Evolutionary conservation across 2,113 vertebrate species (phyloP), one percentile per base, ranked within the genome.

Genomic region (Blennius ocellaris): DNA sequence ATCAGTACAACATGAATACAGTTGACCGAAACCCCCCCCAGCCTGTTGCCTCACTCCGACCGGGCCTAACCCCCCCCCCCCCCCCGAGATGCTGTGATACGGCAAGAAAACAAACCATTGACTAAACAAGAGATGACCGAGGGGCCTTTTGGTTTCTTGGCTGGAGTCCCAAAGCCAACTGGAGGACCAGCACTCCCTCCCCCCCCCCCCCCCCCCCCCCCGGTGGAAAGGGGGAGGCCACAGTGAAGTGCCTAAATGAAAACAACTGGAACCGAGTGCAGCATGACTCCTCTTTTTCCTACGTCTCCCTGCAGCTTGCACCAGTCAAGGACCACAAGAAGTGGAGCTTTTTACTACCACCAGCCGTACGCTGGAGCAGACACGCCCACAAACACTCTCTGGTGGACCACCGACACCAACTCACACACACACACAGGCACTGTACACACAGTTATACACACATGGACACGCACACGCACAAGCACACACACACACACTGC

Each of bases 261-360:
- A 94, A 91, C 90, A 92, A 93, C 89, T 93, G 87, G 58, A 69
- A 69, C 81, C 84, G 51, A 73, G 78, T 78, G 74, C 71, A 73
- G 70, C 39, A 83, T 87, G 76, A 82, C 62, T 79, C 48, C 15
- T 82, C 61, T 89, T 86, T 89, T 90, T 87, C 90, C 89, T 30
- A 85, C 68, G 64, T 60, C 64, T 81, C 57, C 76, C 63, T 61
- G 21, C 66, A 66, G 57, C 65, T 37, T 17, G 68, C 50, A 50
- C 62, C 11, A 52, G 63, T 77, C 84, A 78, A 74, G 50, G 65
- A 66, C 61, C 73, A 59, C 75, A 54, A 30, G 75, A 71, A 69
- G 51, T 58, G 61, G 80, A 82, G 73, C 76, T 71, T 62, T 63
- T 52, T 0, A 15, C 68, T 45, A 67, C 54, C 40, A 69, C 36